Evolutionary conservation across 2,888 invertebrate species (phyloP), one percentile per base, ranked within the genome.

Genomic region (Gasteruption jaculator): DNA sequence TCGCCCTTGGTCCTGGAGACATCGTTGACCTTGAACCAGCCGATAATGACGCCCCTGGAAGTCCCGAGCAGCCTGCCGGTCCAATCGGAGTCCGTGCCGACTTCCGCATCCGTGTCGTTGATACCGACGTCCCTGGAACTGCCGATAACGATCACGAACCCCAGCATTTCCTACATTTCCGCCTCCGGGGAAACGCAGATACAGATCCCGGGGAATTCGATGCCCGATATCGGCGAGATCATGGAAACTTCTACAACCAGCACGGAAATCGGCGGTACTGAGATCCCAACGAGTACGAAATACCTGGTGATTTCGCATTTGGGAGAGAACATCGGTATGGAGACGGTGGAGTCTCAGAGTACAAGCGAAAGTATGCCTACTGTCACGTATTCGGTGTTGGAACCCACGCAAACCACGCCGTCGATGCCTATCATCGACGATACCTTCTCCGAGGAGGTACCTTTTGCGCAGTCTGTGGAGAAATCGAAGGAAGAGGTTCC

Each of bases 31-130:
- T 73, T 87, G 11, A 79, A 86, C 60, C 86, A 83, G 66, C 85
- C 89, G 0, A 89, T 89, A 38, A 89, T 89, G 89, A 85, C 88
- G 2, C 83, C 88, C 0, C 71, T 85, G 18, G 88, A 88, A 67
- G 77, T 83, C 16, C 86, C 86, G 4, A 75, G 76, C 24, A 81
- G 48, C 44, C 41, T 67, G 61, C 57, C 72, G 50, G 48, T 73
- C 60, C 63, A 71, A 40, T 49, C 74, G 57, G 60, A 75, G 59
- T 27, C 55, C 4, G 53, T 69, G 62, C 38, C 60, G 18, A 52
- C 57, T 53, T 38, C 77, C 24, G 50, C 61, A 18, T 53, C 60
- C 35, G 71, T 76, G 15, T 71, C 74, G 38, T 70, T 73, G 29
- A 78, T 85, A 41, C 82, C 86, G 14, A 80, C 83, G 8, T 83